Evolutionary conservation across 2,113 vertebrate genomes (phyloP), one percentile per base, ranked within the genome.

Genomic region (Bufo gargarizans): DNA sequence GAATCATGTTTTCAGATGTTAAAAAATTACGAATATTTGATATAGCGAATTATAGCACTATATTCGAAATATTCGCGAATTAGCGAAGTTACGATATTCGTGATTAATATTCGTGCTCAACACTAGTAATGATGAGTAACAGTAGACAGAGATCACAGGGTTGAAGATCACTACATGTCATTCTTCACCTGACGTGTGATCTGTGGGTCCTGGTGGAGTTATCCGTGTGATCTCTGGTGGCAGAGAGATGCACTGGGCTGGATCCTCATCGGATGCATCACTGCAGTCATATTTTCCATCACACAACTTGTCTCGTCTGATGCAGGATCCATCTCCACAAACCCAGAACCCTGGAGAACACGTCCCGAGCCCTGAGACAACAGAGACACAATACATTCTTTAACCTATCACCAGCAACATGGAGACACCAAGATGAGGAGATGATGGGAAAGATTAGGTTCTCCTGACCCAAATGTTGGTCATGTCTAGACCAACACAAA

Each of bases 211-310:
- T 0, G 89, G 85, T 0, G 89, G 49, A 5, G 86, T n/a, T 71
- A 91, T 61, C 17, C 76, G 45, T 22, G 85, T 43, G 13, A 81
- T 77, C 13, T 43, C n/a, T 6, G 90, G 43, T 82, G 13, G 3
- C 0, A 89, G 86, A 67, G 19, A 79, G 0, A 16, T 86, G 45
- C 97, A 97, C 56, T 90, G 90, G 45, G 82, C 86, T 1, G 81
- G 91, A 2, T 93, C 93, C 91, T 97, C 96, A 0, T 97, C 96
- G 0, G 95, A 94, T 65, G 95, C 95, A 0, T 93, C 93, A 0
- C 77, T 77, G 87, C 97, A 97, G 92, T 97, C 94, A 5, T 45
- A 74, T 0, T 69, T 20, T 2, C 96, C 95, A 0, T 97, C 96
- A 45, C 97, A 98, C 50, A 96, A 76, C 12, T 76, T 90, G 0